Evolutionary conservation across 64 coral and sea anemone genomes (phyloP).

Genomic region (Porites lutea): DNA sequence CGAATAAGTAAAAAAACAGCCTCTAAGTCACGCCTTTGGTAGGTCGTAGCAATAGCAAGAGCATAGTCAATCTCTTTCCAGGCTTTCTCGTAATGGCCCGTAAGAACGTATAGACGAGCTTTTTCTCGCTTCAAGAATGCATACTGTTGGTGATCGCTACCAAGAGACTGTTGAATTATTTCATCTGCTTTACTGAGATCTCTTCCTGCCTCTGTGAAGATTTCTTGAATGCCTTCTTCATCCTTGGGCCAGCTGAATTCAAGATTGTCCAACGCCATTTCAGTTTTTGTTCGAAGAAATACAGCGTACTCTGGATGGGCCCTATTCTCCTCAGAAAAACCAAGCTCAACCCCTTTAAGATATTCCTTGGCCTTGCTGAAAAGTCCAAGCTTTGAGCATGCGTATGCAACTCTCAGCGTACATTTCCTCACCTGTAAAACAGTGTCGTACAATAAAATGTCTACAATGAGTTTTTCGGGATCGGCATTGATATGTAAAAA

Average conservation of each 20-base stretch:
- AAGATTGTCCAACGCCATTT: not conserved
- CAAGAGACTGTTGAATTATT: not conserved
- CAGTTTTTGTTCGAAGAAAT: slow-evolving; percentile 21
- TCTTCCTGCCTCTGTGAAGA: not conserved
- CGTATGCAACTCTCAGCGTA: not conserved
- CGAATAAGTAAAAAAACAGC: not conserved
- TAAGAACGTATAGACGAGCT: not conserved
- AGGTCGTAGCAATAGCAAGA: not conserved
- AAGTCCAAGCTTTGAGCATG: slow-evolving; percentile 1
- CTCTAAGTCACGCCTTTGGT: not conserved
- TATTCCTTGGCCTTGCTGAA: not conserved
- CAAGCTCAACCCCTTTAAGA: slow-evolving; percentile 11
- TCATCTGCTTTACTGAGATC: not conserved
- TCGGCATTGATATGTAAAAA: no score
- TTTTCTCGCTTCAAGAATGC: not conserved
- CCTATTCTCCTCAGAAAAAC: not conserved
- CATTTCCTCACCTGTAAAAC: slow-evolving; percentile 12
- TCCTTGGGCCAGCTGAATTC: not conserved
- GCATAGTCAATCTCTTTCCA: not conserved
- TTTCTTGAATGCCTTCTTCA: not conserved
- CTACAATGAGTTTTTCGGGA: no score
- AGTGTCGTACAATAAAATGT: no score
- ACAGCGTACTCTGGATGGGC: not conserved
- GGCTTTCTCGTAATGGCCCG: not conserved
- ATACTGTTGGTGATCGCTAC: not conserved